Percentiles rank a stretch among this genome's conserved stretches.
phyloP scores from a whole-genome alignment of 1,140 invertebrate genomes.

The Drosophila subobscura region DNA sequence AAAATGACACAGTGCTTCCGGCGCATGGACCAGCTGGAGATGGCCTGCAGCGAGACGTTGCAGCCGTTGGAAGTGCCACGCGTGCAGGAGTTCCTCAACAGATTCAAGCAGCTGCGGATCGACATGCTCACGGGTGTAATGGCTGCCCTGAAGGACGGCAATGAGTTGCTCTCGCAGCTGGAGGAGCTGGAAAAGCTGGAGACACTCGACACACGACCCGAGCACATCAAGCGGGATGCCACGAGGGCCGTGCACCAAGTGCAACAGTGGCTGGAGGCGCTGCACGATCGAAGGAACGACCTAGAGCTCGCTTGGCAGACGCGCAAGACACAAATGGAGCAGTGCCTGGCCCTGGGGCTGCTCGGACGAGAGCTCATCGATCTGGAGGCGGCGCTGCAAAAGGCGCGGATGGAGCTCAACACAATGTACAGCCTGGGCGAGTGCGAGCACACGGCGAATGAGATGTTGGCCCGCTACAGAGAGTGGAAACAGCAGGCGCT shows the following conservation, averaged over 20 bases:
- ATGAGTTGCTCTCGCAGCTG: conserved; percentile 88
- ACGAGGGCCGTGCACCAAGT: conserved; percentile 88
- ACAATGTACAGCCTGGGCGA: conserved; percentile 85
- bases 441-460: conserved; percentile 88
- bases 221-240: conserved; percentile 87
- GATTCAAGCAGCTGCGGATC: conserved; percentile 87
- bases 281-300: conserved; percentile 90
- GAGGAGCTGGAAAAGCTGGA: conserved; percentile 88
- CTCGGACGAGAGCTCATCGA: conserved; percentile 89
- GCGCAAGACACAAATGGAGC: conserved; percentile 89
- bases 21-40: conserved; percentile 88
- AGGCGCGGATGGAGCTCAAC: conserved; percentile 74
- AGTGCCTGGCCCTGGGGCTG: conserved; percentile 90
- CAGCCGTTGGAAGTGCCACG: conserved; percentile 88
- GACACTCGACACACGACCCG: conserved; percentile 90
- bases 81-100: conserved; percentile 87
- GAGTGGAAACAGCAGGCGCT: conserved; percentile 90
- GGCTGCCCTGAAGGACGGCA: conserved; percentile 91
- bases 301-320: conserved; percentile 90
- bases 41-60: conserved; percentile 86
- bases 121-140: conserved; percentile 90
- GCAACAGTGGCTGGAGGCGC: conserved; percentile 89
- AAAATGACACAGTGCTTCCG: conserved; percentile 88
- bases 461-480: conserved; percentile 88
- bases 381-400: conserved; percentile 86